Conservation (phyloP, 2,888 invertebrate genomes). For the Diaprepes abbreviatus region DNA sequence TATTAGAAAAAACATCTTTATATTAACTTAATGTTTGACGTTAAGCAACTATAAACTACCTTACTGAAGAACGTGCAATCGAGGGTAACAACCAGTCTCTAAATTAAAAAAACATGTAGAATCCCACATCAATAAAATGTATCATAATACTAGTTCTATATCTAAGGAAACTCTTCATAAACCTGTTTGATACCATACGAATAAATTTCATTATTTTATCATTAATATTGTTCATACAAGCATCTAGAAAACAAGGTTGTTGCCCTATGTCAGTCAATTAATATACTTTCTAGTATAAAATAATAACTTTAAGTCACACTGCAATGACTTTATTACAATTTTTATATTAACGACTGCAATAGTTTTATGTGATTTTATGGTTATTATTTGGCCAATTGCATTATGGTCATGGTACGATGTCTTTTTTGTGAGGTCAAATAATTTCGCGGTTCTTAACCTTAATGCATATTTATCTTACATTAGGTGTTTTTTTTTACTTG, state of each 20-base stretch:
- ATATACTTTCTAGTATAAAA: constrained; percentile 2
- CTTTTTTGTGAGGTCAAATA: constrained; percentile 25
- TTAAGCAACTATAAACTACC: no score
- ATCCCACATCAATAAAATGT: no score
- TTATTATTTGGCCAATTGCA: background rate
- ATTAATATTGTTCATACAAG: background rate
- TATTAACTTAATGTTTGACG: no score
- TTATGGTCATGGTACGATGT: constrained; percentile 6
- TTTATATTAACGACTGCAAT: background rate
- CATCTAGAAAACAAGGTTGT: background rate
- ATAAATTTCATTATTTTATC: background rate
- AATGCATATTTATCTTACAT: constrained; percentile 6
- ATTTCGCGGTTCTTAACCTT: constrained; percentile 32
- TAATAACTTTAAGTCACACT: background rate
- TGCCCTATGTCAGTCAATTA: background rate
- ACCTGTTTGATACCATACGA: no score
- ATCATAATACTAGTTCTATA: no score
- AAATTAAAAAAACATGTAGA: no score
- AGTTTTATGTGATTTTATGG: background rate
- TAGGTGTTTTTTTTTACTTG: background rate
- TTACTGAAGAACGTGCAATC: no score
- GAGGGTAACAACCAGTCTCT: no score
- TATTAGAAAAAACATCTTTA: no score
- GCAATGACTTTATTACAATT: background rate
- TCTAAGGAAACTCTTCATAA: no score